These are phyloP conservation scores for Lutjanus erythropterus DNA, from an alignment of 2,113 vertebrate species.

Conservation along the genomic window DNA sequence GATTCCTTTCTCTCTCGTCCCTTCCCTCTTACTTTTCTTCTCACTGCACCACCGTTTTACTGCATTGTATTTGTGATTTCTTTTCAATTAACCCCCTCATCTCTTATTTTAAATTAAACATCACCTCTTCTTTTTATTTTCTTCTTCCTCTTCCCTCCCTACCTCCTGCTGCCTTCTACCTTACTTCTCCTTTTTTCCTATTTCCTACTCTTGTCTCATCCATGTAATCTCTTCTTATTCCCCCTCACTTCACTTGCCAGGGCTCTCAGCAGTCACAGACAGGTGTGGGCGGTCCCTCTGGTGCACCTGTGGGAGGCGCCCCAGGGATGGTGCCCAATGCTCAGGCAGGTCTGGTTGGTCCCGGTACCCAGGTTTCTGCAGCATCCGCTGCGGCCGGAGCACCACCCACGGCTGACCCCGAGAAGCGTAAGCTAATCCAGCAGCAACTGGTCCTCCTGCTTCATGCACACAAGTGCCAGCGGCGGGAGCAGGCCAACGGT, in stretches of 20 bases:
- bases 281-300: slow-evolving; percentile 75
- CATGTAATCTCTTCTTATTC: background rate
- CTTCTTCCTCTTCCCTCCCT: background rate
- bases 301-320: slow-evolving; percentile 66
- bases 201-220: background rate
- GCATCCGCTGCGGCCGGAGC: slow-evolving; percentile 87
- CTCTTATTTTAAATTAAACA: background rate
- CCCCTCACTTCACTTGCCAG: slow-evolving; percentile 51
- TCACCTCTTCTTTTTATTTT: background rate
- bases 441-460: slow-evolving; percentile 97
- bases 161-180: too few relatives aligned
- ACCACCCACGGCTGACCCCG: slow-evolving; percentile 96
- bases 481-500: slow-evolving; percentile 96
- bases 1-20: background rate
- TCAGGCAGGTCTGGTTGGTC: slow-evolving; percentile 88
- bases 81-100: background rate
- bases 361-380: slow-evolving; percentile 72
- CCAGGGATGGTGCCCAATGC: slow-evolving; percentile 85
- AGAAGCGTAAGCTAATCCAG: slow-evolving; percentile 99
- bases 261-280: slow-evolving; percentile 79
- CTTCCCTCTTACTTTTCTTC: background rate
- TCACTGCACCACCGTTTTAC: background rate
- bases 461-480: slow-evolving; percentile 98
- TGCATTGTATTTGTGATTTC: background rate
- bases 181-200: background rate